A percentile compares a stretch with the other conserved stretches of the same genome.
Evolutionary conservation across 1,140 invertebrate genomes (phyloP).

Genomic region (Lutraria rhynchaena): DNA sequence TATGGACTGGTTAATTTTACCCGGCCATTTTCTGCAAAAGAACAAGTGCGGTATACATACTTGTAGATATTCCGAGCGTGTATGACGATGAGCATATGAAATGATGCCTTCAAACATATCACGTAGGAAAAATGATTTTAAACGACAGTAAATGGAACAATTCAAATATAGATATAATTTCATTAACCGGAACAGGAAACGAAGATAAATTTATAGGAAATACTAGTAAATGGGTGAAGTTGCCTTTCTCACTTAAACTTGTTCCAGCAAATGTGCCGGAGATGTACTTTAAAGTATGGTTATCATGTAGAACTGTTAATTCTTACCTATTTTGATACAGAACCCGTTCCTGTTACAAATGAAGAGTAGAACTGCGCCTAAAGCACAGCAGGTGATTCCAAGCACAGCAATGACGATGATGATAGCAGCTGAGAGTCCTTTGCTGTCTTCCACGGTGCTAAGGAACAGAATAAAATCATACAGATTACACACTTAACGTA

Average conservation of each 20-base stretch:
- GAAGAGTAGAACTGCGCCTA: slow-evolving; percentile 18
- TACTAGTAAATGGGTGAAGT: neutral
- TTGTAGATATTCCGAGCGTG: too few relatives aligned
- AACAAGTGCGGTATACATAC: neutral
- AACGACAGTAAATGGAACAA: neutral
- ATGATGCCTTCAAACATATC: too few relatives aligned
- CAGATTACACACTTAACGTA: too few relatives aligned
- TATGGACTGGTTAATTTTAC: slow-evolving; percentile 10
- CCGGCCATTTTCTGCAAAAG: slow-evolving; percentile 26
- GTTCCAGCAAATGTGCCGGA: neutral
- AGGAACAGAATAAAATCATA: too few relatives aligned
- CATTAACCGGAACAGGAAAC: neutral
- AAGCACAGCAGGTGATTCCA: slow-evolving; percentile 13
- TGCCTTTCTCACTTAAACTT: neutral
- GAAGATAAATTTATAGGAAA: neutral
- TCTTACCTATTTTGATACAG: slow-evolving; percentile 32
- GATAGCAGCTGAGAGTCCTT: neutral
- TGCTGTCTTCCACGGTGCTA: too few relatives aligned
- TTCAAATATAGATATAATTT: neutral
- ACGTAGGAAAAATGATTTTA: too few relatives aligned
- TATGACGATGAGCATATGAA: too few relatives aligned
- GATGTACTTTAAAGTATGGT: neutral
- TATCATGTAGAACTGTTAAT: neutral
- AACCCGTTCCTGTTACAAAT: slow-evolving; percentile 27
- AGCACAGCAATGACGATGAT: slow-evolving; percentile 13